These are phyloP conservation scores for Lordiphosa mommai DNA, from an alignment of 1,140 invertebrate genomes.

Conservation along the genomic window DNA sequence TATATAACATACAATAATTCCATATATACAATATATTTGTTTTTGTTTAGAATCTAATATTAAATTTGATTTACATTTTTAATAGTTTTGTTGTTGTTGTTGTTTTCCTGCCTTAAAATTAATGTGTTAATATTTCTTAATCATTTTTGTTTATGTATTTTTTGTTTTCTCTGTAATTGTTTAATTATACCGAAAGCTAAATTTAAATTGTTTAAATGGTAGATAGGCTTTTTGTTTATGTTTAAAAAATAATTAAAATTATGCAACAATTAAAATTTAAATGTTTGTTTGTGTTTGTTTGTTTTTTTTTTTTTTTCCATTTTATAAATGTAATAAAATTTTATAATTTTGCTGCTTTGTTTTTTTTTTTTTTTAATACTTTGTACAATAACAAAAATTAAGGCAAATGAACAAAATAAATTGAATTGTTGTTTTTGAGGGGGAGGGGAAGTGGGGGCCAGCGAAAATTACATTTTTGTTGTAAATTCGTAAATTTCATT, in stretches of 20 bases:
- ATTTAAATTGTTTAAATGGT: conserved; percentile 43
- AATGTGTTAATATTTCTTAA: conserved; percentile 25
- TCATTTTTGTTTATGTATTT: conserved; percentile 27
- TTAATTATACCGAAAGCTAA: conserved; percentile 44
- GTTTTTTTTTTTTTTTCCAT: conserved; percentile 49
- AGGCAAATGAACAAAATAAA: conserved; percentile 29
- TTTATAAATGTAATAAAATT: conserved; percentile 78
- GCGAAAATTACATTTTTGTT: conserved; percentile 52
- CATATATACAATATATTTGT: conserved; percentile 70
- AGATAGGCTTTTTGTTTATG: conserved; percentile 36
- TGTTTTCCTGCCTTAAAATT: conserved; percentile 4
- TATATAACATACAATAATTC: conserved; percentile 68
- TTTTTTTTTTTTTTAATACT: conserved; percentile 57
- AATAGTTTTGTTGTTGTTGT: conserved; percentile 62
- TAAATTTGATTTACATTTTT: conserved; percentile 77
- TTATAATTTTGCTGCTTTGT: conserved; percentile 15
- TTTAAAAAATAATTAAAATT: conserved; percentile 76
- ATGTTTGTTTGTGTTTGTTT: conserved; percentile 41
- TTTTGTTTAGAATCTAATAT: conserved; percentile 38
- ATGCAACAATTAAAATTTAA: conserved; percentile 78
- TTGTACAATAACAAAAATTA: conserved; percentile 56
- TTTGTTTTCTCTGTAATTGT: conserved; percentile 30
- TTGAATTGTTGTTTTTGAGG: conserved; percentile 12
- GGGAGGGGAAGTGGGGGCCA: conserved; percentile 8
- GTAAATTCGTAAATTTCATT: conserved; percentile 77